A percentile compares a stretch with the other conserved stretches of the same genome.
Conservation (phyloP, 2,113 vertebrate genomes). For the Hymenochirus boettgeri region DNA sequence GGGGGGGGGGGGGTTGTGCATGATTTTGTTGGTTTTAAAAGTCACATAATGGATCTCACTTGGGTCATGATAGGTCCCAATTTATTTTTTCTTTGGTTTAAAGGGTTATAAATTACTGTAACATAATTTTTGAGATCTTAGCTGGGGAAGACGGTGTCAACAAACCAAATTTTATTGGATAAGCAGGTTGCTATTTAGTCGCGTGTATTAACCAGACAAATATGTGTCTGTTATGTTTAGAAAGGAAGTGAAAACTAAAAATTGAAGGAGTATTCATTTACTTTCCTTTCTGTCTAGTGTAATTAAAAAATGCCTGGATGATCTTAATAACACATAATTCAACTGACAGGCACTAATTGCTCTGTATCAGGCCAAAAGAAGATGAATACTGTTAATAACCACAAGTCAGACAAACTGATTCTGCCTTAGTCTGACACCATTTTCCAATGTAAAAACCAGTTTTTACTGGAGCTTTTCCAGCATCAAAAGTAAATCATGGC, state of each 20-base stretch:
- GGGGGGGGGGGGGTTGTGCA: too few relatives aligned
- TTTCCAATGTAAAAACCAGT: slow-evolving; percentile 89
- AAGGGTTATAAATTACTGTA: too few relatives aligned
- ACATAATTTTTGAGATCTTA: too few relatives aligned
- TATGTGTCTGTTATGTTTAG: slow-evolving; percentile 44
- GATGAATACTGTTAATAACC: slow-evolving; percentile 85
- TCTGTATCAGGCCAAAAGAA: slow-evolving; percentile 76
- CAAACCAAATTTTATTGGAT: too few relatives aligned
- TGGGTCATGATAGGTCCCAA: too few relatives aligned
- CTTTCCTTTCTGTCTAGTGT: slow-evolving; percentile 72
- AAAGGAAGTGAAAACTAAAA: slow-evolving; percentile 70
- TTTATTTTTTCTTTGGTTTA: too few relatives aligned
- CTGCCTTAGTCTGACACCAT: slow-evolving; percentile 79
- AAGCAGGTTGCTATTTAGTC: background rate
- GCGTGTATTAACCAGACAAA: background rate
- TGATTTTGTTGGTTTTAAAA: too few relatives aligned
- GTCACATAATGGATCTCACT: too few relatives aligned
- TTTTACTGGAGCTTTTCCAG: slow-evolving; percentile 84
- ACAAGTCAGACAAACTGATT: slow-evolving; percentile 85
- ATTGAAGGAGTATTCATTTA: slow-evolving; percentile 66
- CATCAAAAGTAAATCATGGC: slow-evolving; percentile 66
- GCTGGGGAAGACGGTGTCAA: too few relatives aligned
- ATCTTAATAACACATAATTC: slow-evolving; percentile 80
- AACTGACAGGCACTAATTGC: slow-evolving; percentile 81
- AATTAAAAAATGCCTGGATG: slow-evolving; percentile 79